phyloP scores from a whole-genome alignment of 2,797 vertebrate genomes.

The Gadopsis bispinosus region DNA sequence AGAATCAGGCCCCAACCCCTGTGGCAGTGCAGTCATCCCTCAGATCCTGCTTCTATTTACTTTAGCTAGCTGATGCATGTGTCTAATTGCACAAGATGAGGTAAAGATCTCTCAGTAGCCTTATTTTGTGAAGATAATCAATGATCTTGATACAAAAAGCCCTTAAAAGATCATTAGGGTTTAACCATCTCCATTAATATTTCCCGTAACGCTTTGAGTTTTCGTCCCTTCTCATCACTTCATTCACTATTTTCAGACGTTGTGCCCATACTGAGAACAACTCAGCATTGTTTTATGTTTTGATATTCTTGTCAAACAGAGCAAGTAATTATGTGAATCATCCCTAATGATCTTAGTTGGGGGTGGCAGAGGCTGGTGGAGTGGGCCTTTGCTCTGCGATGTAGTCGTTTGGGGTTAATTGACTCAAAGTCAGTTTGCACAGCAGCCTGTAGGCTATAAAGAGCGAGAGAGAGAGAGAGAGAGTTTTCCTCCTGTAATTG shows the following conservation, averaged over 20 bases:
- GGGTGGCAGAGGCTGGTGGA: slow-evolving; percentile 9
- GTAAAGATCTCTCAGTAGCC: background rate
- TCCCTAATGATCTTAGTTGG: slow-evolving; percentile 41
- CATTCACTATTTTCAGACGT: background rate
- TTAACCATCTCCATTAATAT: slow-evolving; percentile 8
- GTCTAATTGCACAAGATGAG: slow-evolving; percentile 1
- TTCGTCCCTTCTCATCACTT: background rate
- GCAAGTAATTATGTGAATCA: slow-evolving; percentile 42
- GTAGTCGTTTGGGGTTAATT: slow-evolving; percentile 56
- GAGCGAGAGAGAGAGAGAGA: slow-evolving; percentile 2
- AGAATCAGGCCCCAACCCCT: background rate
- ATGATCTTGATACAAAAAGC: slow-evolving; percentile 1
- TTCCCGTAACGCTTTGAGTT: slow-evolving; percentile 3
- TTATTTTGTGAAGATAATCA: slow-evolving; percentile 21
- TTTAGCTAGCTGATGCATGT: background rate
- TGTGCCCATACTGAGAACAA: background rate
- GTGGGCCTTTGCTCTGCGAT: slow-evolving; percentile 17
- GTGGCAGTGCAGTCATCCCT: background rate
- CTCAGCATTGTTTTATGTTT: slow-evolving; percentile 16
- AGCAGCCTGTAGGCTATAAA: slow-evolving; percentile 3
- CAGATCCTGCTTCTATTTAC: slow-evolving; percentile 25
- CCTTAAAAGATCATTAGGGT: slow-evolving; percentile 8
- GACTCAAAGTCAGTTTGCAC: slow-evolving; percentile 34
- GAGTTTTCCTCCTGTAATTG: slow-evolving; percentile 46
- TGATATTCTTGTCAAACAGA: slow-evolving; percentile 36